phyloP scores from a whole-genome alignment of 2,888 invertebrate genomes.

The Microplitis deprimator region DNA sequence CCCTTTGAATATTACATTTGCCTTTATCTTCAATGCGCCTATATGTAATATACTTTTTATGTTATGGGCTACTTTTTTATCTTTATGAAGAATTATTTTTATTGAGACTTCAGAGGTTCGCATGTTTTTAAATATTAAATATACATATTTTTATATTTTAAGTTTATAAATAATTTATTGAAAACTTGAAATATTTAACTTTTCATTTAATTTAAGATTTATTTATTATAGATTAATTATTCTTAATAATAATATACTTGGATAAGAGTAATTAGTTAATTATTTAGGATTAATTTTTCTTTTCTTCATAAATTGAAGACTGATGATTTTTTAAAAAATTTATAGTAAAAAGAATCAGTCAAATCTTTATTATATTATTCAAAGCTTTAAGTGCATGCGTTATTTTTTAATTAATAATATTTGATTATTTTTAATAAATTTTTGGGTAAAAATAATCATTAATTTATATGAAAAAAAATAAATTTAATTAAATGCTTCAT shows the following conservation, averaged over 20 bases:
- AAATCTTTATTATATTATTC: background rate
- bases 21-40: background rate
- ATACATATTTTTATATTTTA: background rate
- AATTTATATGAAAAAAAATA: background rate
- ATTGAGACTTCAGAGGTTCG: background rate
- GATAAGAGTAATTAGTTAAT: background rate
- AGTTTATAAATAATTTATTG: background rate
- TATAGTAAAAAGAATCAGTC: background rate
- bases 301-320: background rate
- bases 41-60: no score
- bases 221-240: background rate
- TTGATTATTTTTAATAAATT: background rate
- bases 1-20: background rate
- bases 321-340: background rate
- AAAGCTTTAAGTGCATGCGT: background rate
- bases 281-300: no score
- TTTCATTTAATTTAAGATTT: no score
- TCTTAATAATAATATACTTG: background rate
- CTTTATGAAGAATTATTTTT: background rate
- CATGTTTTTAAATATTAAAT: background rate
- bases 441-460: background rate
- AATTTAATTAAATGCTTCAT: no score
- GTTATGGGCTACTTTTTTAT: background rate
- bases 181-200: background rate
- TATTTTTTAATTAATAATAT: background rate